phyloP scores from a whole-genome alignment of 2,113 vertebrate genomes.

The Pholis gunnellus region DNA sequence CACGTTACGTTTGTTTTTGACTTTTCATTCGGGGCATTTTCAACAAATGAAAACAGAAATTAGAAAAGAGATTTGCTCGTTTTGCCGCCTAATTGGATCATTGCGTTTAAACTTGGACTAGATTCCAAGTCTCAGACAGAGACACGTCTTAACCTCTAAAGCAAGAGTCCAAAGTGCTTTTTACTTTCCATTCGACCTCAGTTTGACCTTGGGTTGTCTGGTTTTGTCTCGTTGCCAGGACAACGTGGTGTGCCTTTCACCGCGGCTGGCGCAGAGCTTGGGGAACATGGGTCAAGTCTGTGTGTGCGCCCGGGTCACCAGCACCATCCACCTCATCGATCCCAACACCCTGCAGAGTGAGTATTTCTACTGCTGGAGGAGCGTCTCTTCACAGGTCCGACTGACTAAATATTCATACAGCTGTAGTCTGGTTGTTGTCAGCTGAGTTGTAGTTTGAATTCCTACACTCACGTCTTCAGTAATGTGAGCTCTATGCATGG shows the following conservation, averaged over 20 bases:
- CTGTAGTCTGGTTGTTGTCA: neutral
- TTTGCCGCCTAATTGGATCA: neutral
- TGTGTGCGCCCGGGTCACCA: constrained; percentile 93
- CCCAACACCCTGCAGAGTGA: constrained; percentile 94
- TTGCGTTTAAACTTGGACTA: neutral
- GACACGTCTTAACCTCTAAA: neutral
- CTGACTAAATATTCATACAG: neutral
- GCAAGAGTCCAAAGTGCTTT: neutral
- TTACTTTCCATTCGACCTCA: neutral
- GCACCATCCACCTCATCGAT: constrained; percentile 94
- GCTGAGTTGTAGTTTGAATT: neutral
- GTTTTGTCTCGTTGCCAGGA: constrained; percentile 85
- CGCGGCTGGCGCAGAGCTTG: constrained; percentile 93
- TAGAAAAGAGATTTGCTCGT: neutral
- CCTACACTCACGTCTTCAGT: neutral
- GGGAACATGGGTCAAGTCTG: constrained; percentile 98
- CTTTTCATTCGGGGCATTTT: neutral
- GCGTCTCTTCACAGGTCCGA: neutral
- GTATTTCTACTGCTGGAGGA: constrained; percentile 50
- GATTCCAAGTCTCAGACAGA: neutral
- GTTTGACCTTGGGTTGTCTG: constrained; percentile 9
- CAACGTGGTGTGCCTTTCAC: constrained; percentile 95
- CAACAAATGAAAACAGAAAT: constrained; percentile 3
- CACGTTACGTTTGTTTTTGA: neutral
- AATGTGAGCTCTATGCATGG: neutral